Evolutionary conservation across 2,113 vertebrate species (phyloP).

Genomic region (Heterocephalus glaber): DNA sequence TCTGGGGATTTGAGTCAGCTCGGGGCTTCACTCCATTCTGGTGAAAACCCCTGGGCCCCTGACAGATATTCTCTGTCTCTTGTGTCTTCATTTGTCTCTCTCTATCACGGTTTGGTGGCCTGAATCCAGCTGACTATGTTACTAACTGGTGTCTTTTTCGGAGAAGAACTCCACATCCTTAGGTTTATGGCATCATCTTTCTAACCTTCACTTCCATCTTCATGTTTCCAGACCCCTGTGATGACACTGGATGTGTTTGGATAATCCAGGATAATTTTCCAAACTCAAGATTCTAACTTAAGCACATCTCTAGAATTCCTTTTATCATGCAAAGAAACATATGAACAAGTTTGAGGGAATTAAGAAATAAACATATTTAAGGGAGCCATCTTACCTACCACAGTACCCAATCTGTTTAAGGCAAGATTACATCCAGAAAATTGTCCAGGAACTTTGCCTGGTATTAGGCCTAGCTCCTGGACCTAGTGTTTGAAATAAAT

Average conservation of each 20-base stretch:
- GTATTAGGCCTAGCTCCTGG: background rate
- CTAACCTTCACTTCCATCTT: background rate
- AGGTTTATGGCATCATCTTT: background rate
- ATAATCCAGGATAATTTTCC: background rate
- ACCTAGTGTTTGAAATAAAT: background rate
- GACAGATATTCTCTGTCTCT: background rate
- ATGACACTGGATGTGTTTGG: background rate
- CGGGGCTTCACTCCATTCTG: background rate
- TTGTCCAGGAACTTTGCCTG: background rate
- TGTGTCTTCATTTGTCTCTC: background rate
- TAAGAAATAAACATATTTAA: background rate
- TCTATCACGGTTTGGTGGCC: background rate
- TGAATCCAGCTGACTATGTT: background rate
- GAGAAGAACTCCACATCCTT: background rate
- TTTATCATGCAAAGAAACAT: background rate
- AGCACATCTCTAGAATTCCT: background rate
- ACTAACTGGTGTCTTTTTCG: background rate
- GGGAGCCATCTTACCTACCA: background rate
- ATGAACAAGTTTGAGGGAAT: background rate
- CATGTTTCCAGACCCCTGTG: background rate
- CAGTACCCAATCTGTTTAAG: background rate
- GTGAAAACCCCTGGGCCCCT: background rate
- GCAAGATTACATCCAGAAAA: background rate
- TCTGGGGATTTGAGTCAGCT: background rate
- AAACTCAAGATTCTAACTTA: background rate